Percentiles rank a stretch among this genome's conserved stretches.
Conservation (phyloP, 2,888 invertebrate species). For the Nowickia ferox region DNA sequence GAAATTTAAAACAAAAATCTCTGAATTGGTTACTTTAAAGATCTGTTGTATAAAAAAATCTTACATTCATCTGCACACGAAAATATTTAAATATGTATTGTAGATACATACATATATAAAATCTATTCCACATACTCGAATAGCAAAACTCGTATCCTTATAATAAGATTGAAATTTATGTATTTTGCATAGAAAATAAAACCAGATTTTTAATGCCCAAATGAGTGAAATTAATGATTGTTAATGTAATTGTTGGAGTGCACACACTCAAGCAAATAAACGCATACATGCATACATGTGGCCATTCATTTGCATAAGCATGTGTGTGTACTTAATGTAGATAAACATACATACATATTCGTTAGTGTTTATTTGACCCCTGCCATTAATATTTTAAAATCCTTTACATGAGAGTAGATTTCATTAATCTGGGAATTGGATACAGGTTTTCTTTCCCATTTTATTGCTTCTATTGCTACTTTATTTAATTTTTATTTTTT, state of each 20-base stretch:
- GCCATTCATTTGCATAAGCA: neutral
- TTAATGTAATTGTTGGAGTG: conserved; percentile 54
- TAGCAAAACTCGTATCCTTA: conserved; percentile 58
- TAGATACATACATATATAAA: neutral
- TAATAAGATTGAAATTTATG: conserved; percentile 81
- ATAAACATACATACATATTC: too few relatives aligned
- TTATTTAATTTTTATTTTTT: neutral
- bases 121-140: neutral
- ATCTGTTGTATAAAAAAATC: conserved; percentile 12
- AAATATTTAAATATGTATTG: neutral
- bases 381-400: conserved; percentile 15
- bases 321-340: neutral
- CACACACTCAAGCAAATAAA: neutral
- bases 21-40: neutral
- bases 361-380: conserved; percentile 54
- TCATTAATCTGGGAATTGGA: conserved; percentile 69
- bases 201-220: conserved; percentile 77
- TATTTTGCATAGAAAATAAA: conserved; percentile 81
- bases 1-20: neutral
- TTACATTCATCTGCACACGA: neutral
- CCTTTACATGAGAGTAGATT: conserved; percentile 54
- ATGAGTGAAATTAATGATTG: conserved; percentile 73
- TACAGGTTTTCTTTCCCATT: conserved; percentile 44
- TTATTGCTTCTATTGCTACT: conserved; percentile 19
- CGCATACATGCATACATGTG: neutral